These are phyloP conservation scores for Halcyon leucocephala DNA, from an alignment of 2,797 vertebrate species.

Conservation along the genomic window DNA sequence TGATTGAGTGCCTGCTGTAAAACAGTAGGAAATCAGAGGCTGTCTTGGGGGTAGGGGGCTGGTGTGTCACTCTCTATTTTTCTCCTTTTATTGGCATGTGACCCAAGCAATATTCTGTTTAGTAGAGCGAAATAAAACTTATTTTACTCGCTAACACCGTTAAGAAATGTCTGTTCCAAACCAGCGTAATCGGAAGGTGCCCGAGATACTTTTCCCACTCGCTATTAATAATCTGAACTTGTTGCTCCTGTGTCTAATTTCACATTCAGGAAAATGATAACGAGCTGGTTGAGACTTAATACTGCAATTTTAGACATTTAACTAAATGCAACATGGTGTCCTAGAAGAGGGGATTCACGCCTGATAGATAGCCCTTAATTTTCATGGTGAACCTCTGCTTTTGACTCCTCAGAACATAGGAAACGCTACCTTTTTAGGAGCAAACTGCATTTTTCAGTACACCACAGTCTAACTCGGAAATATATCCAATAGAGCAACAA, in stretches of 20 bases:
- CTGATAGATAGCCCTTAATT: not conserved
- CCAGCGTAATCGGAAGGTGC: not conserved
- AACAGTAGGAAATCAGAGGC: slow-evolving; percentile 75
- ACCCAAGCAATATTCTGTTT: slow-evolving; percentile 70
- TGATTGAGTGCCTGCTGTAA: slow-evolving; percentile 79
- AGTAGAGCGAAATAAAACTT: slow-evolving; percentile 66
- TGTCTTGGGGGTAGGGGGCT: slow-evolving; percentile 69
- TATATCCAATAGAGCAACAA: slow-evolving; percentile 36
- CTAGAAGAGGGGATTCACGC: not conserved
- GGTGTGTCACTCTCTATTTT: slow-evolving; percentile 55
- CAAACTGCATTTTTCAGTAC: slow-evolving; percentile 43
- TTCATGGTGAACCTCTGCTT: not conserved
- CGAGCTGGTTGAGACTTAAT: not conserved
- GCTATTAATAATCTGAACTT: slow-evolving; percentile 65
- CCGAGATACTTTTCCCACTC: slow-evolving; percentile 31
- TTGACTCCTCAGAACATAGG: not conserved
- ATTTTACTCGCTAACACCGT: not conserved
- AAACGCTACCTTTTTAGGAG: slow-evolving; percentile 2
- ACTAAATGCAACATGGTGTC: not conserved
- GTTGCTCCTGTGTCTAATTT: slow-evolving; percentile 67
- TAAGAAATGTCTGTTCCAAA: slow-evolving; percentile 9
- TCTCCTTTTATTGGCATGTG: slow-evolving; percentile 72
- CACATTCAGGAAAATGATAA: not conserved
- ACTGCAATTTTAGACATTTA: slow-evolving; percentile 3
- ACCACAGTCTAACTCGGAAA: slow-evolving; percentile 20